Evolutionary conservation across 2,888 invertebrate genomes (phyloP), one percentile per base, ranked within the genome.

Genomic region (Parnassius mnemosyne): DNA sequence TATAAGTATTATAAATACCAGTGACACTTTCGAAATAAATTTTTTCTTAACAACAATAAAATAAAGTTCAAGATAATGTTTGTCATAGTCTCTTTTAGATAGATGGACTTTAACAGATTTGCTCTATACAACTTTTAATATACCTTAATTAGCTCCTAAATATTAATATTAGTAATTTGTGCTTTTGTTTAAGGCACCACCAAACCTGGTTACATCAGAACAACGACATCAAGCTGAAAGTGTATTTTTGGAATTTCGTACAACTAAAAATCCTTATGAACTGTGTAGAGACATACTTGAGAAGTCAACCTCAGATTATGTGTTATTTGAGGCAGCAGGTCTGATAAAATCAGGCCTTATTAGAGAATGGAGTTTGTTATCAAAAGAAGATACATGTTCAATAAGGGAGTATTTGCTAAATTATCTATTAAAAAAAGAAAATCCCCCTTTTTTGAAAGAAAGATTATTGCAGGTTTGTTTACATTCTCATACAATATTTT

Each of bases 261-360:
- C 95, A 80, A 95, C 95, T 3, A 95, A 95, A 81, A 93, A 94
- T 66, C 97, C 97, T 9, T 97, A 96, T 83, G 93, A 93, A 61
- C 83, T 97, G 58, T 97, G 97, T 81, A 93, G 94, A 73, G 94
- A 95, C 77, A 95, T 97, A 70, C 87, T 97, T 69, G 96, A 96
- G 79, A 94, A 93, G 64, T 94, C 94, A 47, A 87, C 92, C 63
- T 93, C 94, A 59, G 95, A 96, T 74, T 97, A 96, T 89, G 96
- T 98, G 9, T 85, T 97, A 58, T 98, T 97, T 88, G 97, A 98
- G 91, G 94, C 97, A 53, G 97, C 96, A 9, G 95, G 95, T 65
- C 93, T 97, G 20, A 87, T 98, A 63, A 97, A 96, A 85, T 93
- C 94, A 70, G 95, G 96, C 13, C 88, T 98, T 10, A 94, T 98